Evolutionary conservation across 2,888 invertebrate genomes (phyloP).

Genomic region (Sphinx pinastri): DNA sequence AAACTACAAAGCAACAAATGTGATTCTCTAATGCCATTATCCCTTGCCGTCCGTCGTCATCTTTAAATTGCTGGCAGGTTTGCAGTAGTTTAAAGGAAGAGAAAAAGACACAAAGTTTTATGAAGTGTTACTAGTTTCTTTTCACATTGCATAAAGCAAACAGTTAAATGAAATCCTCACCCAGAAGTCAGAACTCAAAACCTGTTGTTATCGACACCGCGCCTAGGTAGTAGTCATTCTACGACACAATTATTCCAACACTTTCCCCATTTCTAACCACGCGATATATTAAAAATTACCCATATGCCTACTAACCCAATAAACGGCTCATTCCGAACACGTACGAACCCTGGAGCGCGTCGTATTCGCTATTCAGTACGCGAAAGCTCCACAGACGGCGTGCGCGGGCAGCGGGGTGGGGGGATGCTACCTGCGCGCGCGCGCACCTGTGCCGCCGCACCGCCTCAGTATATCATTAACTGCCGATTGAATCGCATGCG

Average conservation of each 20-base stretch:
- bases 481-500: conserved; percentile 53
- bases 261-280: conserved; percentile 17
- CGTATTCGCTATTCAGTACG: conserved; percentile 70
- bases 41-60: too few species aligned
- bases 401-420: conserved; percentile 33
- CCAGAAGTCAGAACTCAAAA: too few species aligned
- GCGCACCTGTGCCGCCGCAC: conserved; percentile 58
- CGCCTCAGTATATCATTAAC: conserved; percentile 57
- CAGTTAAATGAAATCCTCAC: too few species aligned
- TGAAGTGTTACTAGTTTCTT: too few species aligned
- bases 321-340: conserved; percentile 35
- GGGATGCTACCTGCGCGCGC: conserved; percentile 48
- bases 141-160: too few species aligned
- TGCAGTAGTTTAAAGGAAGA: too few species aligned
- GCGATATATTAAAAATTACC: conserved; percentile 31
- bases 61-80: too few species aligned
- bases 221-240: neutral
- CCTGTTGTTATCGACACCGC: too few species aligned
- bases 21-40: too few species aligned
- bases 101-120: too few species aligned
- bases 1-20: too few species aligned
- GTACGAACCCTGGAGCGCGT: conserved; percentile 53
- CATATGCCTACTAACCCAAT: conserved; percentile 49
- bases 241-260: conserved; percentile 3
- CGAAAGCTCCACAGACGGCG: conserved; percentile 56